Conservation (phyloP, 2,888 invertebrate genomes). For the Apomyelois bistriatella region DNA sequence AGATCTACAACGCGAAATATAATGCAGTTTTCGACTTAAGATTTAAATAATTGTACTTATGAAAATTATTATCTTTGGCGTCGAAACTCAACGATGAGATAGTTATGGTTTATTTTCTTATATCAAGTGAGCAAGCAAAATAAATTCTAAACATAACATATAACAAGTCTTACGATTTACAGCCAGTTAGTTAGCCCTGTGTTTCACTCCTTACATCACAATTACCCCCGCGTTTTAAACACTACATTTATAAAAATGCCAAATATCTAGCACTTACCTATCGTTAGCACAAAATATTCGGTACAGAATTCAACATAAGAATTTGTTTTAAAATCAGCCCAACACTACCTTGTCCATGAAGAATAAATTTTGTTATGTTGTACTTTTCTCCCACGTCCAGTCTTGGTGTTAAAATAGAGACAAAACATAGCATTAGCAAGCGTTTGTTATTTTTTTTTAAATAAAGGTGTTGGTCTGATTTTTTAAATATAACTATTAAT, state of each 20-base stretch:
- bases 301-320: not conserved
- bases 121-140: constrained; percentile 25
- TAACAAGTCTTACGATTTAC: constrained; percentile 63
- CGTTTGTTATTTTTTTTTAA: no score
- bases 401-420: no score
- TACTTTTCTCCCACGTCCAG: no score
- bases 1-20: constrained; percentile 49
- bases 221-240: not conserved
- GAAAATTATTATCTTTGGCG: constrained; percentile 62
- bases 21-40: constrained; percentile 37
- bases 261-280: not conserved
- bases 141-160: constrained; percentile 21
- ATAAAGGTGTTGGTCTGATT: no score
- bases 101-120: constrained; percentile 29
- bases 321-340: not conserved
- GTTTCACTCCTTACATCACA: constrained; percentile 15
- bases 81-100: constrained; percentile 48
- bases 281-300: not conserved
- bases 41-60: constrained; percentile 49
- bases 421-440: no score
- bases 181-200: constrained; percentile 43
- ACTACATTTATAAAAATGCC: not conserved
- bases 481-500: no score
- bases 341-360: no score
- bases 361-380: no score